A percentile compares a stretch with the other conserved stretches of the same genome.
These are phyloP conservation scores for Diaprepes abbreviatus DNA, from an alignment of 2,888 invertebrate genomes.

Conservation along the genomic window DNA sequence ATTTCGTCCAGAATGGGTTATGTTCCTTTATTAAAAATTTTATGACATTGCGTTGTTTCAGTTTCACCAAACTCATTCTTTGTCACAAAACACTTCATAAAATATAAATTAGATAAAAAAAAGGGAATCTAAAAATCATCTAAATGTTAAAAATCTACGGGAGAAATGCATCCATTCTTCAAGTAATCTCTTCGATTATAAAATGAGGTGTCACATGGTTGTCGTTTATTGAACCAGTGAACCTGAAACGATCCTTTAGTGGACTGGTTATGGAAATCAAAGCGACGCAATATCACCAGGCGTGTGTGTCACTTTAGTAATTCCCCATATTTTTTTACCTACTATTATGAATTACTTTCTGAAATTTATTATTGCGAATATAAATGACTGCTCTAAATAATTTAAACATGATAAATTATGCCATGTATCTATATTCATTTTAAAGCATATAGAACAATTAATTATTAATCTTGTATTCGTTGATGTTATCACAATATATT, in stretches of 20 bases:
- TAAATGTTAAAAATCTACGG: background rate
- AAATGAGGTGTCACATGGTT: slow-evolving; percentile 7
- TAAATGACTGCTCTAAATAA: slow-evolving; percentile 12
- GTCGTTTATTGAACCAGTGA: slow-evolving; percentile 33
- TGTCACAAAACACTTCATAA: too few relatives aligned
- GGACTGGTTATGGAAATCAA: slow-evolving; percentile 38
- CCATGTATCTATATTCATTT: too few relatives aligned
- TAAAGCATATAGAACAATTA: too few relatives aligned
- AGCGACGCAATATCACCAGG: slow-evolving; percentile 10
- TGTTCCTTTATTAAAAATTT: too few relatives aligned
- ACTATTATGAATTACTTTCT: slow-evolving; percentile 9
- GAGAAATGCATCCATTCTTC: background rate
- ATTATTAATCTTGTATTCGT: too few relatives aligned
- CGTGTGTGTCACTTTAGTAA: slow-evolving; percentile 16
- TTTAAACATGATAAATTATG: too few relatives aligned
- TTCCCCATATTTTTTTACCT: slow-evolving; percentile 20
- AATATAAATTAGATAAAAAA: too few relatives aligned
- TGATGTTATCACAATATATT: too few relatives aligned
- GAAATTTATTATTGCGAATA: background rate
- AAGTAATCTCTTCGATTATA: background rate
- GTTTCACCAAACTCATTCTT: too few relatives aligned
- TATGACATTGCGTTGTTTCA: too few relatives aligned
- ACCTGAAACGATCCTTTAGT: slow-evolving; percentile 22
- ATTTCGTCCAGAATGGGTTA: too few relatives aligned
- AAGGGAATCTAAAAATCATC: too few relatives aligned